These are phyloP conservation scores for Altica lythri DNA, from an alignment of 2,888 invertebrate species.

Conservation along the genomic window DNA sequence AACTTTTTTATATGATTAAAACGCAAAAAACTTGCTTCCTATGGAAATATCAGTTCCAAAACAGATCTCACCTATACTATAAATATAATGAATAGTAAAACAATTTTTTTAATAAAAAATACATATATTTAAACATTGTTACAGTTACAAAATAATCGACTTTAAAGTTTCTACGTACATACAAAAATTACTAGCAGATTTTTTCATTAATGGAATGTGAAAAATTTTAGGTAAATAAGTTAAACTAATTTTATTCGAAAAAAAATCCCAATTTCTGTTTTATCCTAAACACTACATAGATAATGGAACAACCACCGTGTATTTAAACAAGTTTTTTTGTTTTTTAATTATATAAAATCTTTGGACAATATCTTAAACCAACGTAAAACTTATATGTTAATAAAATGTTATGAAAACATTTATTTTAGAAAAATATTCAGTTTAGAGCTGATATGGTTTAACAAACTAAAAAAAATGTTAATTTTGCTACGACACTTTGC, in stretches of 20 bases:
- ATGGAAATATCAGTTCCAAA: no score
- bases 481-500: no score
- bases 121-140: slow-evolving; percentile 21
- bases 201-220: slow-evolving; percentile 17
- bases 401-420: no score
- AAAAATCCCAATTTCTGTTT: background rate
- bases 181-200: slow-evolving; percentile 1
- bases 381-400: no score
- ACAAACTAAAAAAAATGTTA: no score
- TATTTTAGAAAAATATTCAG: no score
- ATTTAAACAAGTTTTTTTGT: background rate
- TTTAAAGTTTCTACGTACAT: slow-evolving; percentile 20
- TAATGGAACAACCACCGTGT: background rate
- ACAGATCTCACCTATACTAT: no score
- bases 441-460: no score
- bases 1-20: no score
- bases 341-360: slow-evolving; percentile 1
- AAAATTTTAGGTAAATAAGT: background rate
- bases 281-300: background rate
- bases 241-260: background rate
- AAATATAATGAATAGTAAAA: background rate
- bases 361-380: background rate
- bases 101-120: slow-evolving; percentile 10
- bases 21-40: no score
- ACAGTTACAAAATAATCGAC: slow-evolving; percentile 14